phyloP scores from a whole-genome alignment of 2,797 vertebrate genomes.

The Podargus strigoides region DNA sequence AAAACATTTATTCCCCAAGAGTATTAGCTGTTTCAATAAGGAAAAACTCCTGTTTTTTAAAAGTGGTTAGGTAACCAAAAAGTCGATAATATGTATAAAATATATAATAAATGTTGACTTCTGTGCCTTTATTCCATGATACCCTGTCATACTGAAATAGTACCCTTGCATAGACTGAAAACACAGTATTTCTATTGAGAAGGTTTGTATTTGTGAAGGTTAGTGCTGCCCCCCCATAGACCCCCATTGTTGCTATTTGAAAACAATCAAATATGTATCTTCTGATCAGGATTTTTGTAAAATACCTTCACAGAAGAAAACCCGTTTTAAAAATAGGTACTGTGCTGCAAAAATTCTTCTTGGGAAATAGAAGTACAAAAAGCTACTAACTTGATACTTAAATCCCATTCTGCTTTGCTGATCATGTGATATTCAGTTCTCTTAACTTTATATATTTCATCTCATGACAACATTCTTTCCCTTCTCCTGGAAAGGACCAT shows the following conservation, averaged over 20 bases:
- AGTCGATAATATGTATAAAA: constrained; percentile 29
- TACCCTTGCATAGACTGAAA: background rate
- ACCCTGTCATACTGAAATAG: background rate
- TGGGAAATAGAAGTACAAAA: background rate
- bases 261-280: background rate
- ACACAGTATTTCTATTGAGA: background rate
- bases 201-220: background rate
- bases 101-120: background rate
- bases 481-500: background rate
- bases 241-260: background rate
- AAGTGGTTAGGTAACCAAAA: background rate
- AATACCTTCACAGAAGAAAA: background rate
- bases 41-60: background rate
- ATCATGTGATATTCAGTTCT: background rate
- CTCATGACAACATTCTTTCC: background rate
- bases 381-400: background rate
- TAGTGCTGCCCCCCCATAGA: background rate
- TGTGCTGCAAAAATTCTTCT: background rate
- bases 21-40: background rate
- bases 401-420: background rate
- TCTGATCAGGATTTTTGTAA: background rate
- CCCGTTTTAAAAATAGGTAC: background rate
- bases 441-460: background rate
- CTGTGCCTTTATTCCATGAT: background rate
- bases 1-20: background rate